Percentiles rank a stretch among this genome's conserved stretches.
Conservation (phyloP, 2,113 vertebrate genomes). For the Gymnorhina tibicen region DNA sequence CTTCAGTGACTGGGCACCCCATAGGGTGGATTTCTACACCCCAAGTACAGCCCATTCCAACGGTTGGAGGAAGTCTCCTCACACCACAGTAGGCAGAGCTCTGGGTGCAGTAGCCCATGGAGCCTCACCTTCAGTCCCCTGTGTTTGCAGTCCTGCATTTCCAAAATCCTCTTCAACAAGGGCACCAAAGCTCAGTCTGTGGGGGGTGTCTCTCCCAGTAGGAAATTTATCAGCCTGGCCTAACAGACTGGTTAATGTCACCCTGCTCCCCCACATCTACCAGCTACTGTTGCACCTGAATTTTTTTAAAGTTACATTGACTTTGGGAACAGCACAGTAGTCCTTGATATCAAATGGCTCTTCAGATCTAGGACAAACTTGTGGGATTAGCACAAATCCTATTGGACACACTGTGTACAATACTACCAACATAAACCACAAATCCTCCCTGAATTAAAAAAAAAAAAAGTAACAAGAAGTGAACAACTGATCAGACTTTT, state of each 20-base stretch:
- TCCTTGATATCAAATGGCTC: not conserved
- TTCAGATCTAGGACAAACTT: not conserved
- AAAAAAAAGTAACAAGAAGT: not conserved
- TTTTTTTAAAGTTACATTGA: not conserved
- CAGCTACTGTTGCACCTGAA: not conserved
- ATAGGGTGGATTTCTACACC: not conserved
- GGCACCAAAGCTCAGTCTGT: not conserved
- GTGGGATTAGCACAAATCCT: not conserved
- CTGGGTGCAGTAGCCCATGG: rapidly evolving
- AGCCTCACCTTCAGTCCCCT: not conserved
- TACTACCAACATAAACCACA: not conserved
- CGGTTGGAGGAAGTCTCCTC: not conserved
- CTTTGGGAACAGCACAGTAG: not conserved
- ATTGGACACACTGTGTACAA: not conserved
- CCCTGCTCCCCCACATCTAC: not conserved
- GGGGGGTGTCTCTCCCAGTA: not conserved
- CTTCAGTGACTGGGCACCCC: not conserved
- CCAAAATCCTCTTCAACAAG: not conserved
- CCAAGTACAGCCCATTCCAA: not conserved
- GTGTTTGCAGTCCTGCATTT: not conserved
- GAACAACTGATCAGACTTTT: not conserved
- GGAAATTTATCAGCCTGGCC: not conserved
- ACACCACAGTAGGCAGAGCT: not conserved
- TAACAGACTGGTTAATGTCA: not conserved
- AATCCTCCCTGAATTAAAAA: not conserved